phyloP scores from a whole-genome alignment of 2,797 vertebrate genomes.

The Hylomyscus alleni region DNA sequence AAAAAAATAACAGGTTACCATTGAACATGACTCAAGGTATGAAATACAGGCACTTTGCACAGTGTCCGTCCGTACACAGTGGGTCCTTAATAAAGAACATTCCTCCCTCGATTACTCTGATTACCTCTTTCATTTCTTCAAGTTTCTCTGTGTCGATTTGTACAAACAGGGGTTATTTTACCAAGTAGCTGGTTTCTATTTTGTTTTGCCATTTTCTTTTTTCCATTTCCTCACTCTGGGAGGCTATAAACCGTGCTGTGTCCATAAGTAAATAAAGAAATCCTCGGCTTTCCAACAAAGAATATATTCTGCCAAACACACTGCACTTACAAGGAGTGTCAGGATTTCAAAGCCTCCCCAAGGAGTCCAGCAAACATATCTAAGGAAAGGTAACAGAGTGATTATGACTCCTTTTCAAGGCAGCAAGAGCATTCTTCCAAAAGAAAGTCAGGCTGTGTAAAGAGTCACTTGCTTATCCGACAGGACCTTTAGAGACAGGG shows the following conservation, averaged over 20 bases:
- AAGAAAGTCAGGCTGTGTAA: slow-evolving; percentile 71
- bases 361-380: slow-evolving; percentile 84
- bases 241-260: slow-evolving; percentile 70
- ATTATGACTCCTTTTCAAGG: slow-evolving; percentile 81
- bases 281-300: slow-evolving; percentile 76
- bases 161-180: slow-evolving; percentile 66
- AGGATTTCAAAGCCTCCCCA: slow-evolving; percentile 85
- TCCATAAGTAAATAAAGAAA: slow-evolving; percentile 77
- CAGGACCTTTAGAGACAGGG: slow-evolving; percentile 65
- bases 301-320: slow-evolving; percentile 83
- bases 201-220: slow-evolving; percentile 75
- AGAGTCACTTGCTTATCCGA: slow-evolving; percentile 78
- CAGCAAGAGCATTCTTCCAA: slow-evolving; percentile 73
- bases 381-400: slow-evolving; percentile 78
- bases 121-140: slow-evolving; percentile 45
- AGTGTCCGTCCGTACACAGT: not conserved
- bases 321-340: slow-evolving; percentile 74
- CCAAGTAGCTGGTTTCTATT: slow-evolving; percentile 73
- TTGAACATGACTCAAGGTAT: not conserved
- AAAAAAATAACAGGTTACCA: not conserved
- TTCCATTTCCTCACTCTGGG: slow-evolving; percentile 77
- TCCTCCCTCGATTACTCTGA: slow-evolving; percentile 43
- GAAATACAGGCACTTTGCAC: not conserved
- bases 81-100: not conserved
- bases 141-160: not conserved